Evolutionary conservation across 2,113 vertebrate genomes (phyloP).

Genomic region (Tupaia chinensis): DNA sequence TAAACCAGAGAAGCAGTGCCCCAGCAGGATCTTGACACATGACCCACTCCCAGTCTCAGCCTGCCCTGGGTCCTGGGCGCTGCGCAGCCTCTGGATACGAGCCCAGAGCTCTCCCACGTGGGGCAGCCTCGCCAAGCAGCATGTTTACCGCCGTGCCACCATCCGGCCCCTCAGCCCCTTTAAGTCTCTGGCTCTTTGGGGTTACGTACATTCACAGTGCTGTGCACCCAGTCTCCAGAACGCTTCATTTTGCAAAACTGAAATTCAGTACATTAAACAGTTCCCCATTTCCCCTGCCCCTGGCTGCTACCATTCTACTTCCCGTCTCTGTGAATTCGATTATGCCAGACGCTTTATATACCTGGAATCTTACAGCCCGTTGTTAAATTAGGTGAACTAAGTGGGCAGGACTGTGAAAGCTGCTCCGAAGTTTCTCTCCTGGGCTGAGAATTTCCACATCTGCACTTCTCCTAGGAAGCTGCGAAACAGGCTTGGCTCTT

Average conservation of each 20-base stretch:
- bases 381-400: neutral
- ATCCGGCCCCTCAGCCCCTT: no score
- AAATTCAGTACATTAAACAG: neutral
- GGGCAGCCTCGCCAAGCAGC: no score
- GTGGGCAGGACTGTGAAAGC: neutral
- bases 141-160: no score
- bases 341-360: neutral
- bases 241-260: neutral
- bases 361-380: neutral
- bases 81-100: no score
- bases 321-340: neutral
- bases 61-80: no score
- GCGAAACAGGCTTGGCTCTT: neutral
- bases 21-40: no score
- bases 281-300: no score
- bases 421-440: neutral
- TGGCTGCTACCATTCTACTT: neutral
- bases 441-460: neutral
- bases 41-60: no score
- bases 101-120: no score
- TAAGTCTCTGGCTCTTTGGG: no score
- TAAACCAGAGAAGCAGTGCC: no score
- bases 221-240: neutral
- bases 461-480: neutral
- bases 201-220: neutral